Evolutionary conservation across 2,113 vertebrate species (phyloP), one percentile per base, ranked within the genome.

Genomic region (Catharus bicknelli): DNA sequence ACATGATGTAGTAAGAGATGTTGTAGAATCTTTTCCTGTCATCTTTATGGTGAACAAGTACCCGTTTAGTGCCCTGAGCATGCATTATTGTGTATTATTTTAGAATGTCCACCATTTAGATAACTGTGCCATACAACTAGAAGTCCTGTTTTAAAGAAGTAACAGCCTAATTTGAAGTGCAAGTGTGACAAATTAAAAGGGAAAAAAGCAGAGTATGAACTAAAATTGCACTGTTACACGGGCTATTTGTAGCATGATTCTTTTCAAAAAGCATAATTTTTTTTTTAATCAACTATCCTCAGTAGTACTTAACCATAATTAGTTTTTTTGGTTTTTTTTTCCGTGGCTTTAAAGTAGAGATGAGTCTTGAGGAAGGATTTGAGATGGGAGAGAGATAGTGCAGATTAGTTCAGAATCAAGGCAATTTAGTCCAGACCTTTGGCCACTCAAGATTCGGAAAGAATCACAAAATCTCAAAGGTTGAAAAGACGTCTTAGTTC

Each of bases 1-100:
- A 16, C 66, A 76, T 8, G 47, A 42, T 81, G 74, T 84, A 53
- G 51, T 81, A 86, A 51, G 57, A 93, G 54, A 64, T 67, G 48
- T 3, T 72, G 53, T 43, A 75, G 54, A 82, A 74, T 92, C 79
- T 70, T 59, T 50, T 59, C 82, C 91, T 86, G 78, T 86, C 51
- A 86, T 64, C 73, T 82, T 62, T 36, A 7, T 58, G 34, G 92
- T 93, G 75, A 96, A 82, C 66, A 93, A 95, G 66, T 87, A 75
- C 38, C 58, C 93, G 8, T 81, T 88, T 75, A 86, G 70, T 86
- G 75, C 57, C 67, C 53, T 57, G 64, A 83, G 63, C 26, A 32
- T 0, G 0, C 63, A 40, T 40, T 63, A 21, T 43, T 63, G 17
- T 25, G 10, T 68, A 34, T 91, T 93, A 30, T 85, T 90, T 80